A percentile compares a stretch with the other conserved stretches of the same genome.
Conservation (phyloP, 2,113 vertebrate genomes). For the Pelecanoides urinatrix region DNA sequence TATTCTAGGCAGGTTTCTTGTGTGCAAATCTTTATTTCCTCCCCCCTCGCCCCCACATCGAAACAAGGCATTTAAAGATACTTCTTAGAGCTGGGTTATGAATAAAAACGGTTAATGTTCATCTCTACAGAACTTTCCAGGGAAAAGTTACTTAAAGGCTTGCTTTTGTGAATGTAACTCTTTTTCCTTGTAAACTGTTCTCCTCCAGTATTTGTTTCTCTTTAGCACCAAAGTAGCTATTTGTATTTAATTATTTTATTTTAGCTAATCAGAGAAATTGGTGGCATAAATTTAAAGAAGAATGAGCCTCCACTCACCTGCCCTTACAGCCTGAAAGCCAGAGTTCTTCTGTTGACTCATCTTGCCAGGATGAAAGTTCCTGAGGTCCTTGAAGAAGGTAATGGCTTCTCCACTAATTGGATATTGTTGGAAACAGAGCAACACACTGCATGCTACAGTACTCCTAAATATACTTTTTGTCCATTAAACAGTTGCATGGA, state of each 20-base stretch:
- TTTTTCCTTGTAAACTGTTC: neutral
- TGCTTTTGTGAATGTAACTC: neutral
- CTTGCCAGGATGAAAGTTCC: constrained; percentile 94
- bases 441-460: neutral
- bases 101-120: neutral
- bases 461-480: neutral
- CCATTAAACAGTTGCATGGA: neutral
- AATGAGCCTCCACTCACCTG: constrained; percentile 98
- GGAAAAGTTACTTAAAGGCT: neutral
- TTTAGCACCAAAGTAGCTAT: neutral
- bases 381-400: constrained; percentile 94
- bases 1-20: neutral
- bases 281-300: constrained; percentile 98
- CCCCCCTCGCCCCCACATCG: accelerated
- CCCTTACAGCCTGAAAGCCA: constrained; percentile 96
- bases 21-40: neutral
- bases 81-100: neutral
- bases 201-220: neutral
- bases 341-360: constrained; percentile 90
- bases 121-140: neutral
- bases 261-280: constrained; percentile 95
- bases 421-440: neutral
- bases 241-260: constrained; percentile 36
- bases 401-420: neutral
- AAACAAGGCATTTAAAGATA: neutral